Conservation (phyloP, 2,113 vertebrate genomes). For the Cryptotis parvus region DNA sequence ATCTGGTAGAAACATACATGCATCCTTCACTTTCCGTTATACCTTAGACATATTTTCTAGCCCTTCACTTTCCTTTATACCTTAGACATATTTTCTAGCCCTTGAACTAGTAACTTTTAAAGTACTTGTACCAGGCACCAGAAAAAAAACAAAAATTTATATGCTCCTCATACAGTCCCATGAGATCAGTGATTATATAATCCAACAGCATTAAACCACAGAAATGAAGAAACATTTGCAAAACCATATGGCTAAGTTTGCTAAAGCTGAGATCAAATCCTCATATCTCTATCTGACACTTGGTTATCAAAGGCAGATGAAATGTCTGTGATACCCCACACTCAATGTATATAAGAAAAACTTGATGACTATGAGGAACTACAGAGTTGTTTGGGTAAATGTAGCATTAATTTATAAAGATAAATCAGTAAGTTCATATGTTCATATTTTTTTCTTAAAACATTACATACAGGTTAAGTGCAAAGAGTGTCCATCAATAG, state of each 20-base stretch:
- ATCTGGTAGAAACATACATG: not conserved
- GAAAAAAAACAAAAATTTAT: not conserved
- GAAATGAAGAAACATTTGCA: not conserved
- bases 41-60: no score
- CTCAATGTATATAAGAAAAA: no score
- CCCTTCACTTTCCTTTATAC: not conserved
- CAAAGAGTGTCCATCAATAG: not conserved
- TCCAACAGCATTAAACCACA: not conserved
- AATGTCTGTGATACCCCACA: not conserved
- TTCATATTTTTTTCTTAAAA: slow-evolving; percentile 1
- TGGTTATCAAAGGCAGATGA: not conserved
- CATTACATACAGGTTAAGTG: not conserved
- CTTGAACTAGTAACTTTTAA: not conserved
- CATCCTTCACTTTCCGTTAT: not conserved
- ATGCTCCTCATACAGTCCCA: not conserved
- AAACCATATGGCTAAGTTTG: not conserved
- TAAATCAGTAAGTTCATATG: not conserved
- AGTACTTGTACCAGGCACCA: not conserved
- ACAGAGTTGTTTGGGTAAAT: not conserved
- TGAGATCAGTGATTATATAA: not conserved
- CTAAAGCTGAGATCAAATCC: not conserved
- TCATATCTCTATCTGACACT: not conserved
- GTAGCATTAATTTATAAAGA: not conserved
- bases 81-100: no score
- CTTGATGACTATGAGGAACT: no score